Evolutionary conservation across 1,140 invertebrate genomes (phyloP).

Genomic region (Adoxophyes honmai): DNA sequence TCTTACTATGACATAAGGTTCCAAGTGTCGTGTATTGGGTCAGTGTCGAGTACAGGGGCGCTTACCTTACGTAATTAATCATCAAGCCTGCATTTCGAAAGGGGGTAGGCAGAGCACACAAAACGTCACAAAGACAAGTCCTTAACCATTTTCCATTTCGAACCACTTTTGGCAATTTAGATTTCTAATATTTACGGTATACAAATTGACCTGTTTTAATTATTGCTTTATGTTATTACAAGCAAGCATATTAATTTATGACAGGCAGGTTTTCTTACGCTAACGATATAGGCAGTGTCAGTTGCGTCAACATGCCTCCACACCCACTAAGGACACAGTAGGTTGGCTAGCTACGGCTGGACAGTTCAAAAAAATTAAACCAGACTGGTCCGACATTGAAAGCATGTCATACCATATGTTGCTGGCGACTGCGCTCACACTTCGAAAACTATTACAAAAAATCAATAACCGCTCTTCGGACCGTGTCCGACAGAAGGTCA

Average conservation of each 20-base stretch:
- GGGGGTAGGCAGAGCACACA: too few relatives aligned
- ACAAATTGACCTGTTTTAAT: too few relatives aligned
- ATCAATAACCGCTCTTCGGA: conserved; percentile 52
- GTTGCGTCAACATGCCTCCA: conserved; percentile 25
- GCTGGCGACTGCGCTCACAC: conserved; percentile 38
- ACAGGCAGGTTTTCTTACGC: not conserved
- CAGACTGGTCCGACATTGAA: conserved; percentile 46
- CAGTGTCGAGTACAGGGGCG: too few relatives aligned
- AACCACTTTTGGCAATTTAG: too few relatives aligned
- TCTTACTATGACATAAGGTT: too few relatives aligned
- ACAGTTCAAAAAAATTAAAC: conserved; percentile 39
- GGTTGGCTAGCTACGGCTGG: not conserved
- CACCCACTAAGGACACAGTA: too few relatives aligned
- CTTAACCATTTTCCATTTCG: too few relatives aligned
- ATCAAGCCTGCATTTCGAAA: too few relatives aligned
- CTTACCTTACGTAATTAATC: too few relatives aligned
- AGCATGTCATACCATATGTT: conserved; percentile 66
- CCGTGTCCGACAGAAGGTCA: conserved; percentile 55
- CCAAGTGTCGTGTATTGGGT: too few relatives aligned
- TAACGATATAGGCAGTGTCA: conserved; percentile 20
- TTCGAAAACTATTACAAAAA: conserved; percentile 55
- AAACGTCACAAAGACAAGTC: too few relatives aligned
- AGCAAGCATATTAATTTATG: not conserved
- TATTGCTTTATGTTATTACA: not conserved
- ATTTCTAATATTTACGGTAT: too few relatives aligned